Percentiles rank a stretch among this genome's conserved stretches.
These are phyloP conservation scores for Gnatocerus cornutus DNA, from an alignment of 2,888 invertebrate genomes.

Conservation along the genomic window DNA sequence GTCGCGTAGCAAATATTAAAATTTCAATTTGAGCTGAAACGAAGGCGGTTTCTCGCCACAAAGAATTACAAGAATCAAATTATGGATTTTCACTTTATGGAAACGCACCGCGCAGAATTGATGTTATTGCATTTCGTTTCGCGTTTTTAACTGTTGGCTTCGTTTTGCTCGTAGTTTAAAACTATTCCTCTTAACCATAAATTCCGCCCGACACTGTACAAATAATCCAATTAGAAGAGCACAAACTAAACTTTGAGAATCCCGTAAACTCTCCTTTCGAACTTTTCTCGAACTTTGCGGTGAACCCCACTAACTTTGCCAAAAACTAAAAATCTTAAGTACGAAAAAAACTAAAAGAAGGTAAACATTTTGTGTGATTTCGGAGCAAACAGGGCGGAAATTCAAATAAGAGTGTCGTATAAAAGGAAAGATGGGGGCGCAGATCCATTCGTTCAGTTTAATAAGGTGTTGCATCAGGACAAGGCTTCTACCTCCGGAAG, in stretches of 20 bases:
- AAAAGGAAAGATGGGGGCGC: constrained; percentile 29
- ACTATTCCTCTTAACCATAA: constrained; percentile 12
- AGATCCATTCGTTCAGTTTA: constrained; percentile 30
- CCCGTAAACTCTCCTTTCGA: neutral
- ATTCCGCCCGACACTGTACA: constrained; percentile 17
- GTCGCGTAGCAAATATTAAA: neutral
- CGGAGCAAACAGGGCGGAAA: constrained; percentile 13
- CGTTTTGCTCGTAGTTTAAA: neutral
- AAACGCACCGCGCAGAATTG: too few relatives aligned
- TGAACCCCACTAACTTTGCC: neutral
- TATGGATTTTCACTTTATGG: too few relatives aligned
- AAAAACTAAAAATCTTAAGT: neutral
- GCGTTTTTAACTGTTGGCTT: too few relatives aligned
- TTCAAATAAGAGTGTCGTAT: constrained; percentile 25
- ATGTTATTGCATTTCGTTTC: too few relatives aligned
- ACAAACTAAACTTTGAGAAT: constrained; percentile 15
- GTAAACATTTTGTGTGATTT: constrained; percentile 23
- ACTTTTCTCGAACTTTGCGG: constrained; percentile 2
- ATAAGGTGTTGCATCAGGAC: constrained; percentile 41
- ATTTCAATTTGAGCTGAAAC: neutral
- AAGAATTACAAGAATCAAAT: too few relatives aligned
- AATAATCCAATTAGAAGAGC: constrained; percentile 29
- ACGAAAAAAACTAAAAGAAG: neutral
- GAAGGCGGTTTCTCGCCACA: too few relatives aligned
- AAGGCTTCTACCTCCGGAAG: constrained; percentile 40